These are phyloP conservation scores for Drosophila auraria DNA, from an alignment of 1,140 invertebrate species.

Conservation along the genomic window DNA sequence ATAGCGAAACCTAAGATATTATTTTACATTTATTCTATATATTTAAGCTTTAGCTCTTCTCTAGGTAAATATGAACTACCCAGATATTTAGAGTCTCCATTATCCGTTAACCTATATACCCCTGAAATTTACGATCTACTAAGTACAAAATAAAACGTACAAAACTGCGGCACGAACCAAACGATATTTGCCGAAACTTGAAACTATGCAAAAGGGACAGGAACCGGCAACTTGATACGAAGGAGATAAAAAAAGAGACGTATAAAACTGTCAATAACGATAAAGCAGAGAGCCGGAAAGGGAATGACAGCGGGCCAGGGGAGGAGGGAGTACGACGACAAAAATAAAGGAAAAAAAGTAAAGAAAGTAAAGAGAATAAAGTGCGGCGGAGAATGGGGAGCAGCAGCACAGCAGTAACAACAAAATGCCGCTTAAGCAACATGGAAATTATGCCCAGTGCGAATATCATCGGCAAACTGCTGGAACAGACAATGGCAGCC, in stretches of 20 bases:
- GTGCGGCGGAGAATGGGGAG: conserved; percentile 10
- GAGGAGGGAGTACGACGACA: background rate
- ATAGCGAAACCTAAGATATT: no score
- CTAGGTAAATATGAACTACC: no score
- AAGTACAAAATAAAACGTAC: conserved; percentile 19
- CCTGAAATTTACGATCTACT: conserved; percentile 4
- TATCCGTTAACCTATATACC: conserved; percentile 1
- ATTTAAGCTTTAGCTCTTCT: no score
- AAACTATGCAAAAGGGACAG: conserved; percentile 82
- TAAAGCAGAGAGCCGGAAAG: conserved; percentile 65
- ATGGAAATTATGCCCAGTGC: conserved; percentile 82
- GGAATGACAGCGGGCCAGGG: conserved; percentile 6
- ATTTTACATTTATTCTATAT: no score
- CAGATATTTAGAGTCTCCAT: no score
- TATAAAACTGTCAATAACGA: conserved; percentile 82
- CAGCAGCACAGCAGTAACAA: conserved; percentile 49
- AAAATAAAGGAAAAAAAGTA: background rate
- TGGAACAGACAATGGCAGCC: conserved; percentile 41
- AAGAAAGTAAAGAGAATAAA: conserved; percentile 3
- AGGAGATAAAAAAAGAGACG: conserved; percentile 46
- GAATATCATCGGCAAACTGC: conserved; percentile 75
- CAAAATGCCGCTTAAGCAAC: conserved; percentile 82
- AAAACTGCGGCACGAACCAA: conserved; percentile 61
- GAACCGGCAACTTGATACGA: conserved; percentile 54
- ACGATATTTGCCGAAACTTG: conserved; percentile 62